phyloP scores from a whole-genome alignment of 2,113 vertebrate genomes.

The Dendrocopos noguchii region DNA sequence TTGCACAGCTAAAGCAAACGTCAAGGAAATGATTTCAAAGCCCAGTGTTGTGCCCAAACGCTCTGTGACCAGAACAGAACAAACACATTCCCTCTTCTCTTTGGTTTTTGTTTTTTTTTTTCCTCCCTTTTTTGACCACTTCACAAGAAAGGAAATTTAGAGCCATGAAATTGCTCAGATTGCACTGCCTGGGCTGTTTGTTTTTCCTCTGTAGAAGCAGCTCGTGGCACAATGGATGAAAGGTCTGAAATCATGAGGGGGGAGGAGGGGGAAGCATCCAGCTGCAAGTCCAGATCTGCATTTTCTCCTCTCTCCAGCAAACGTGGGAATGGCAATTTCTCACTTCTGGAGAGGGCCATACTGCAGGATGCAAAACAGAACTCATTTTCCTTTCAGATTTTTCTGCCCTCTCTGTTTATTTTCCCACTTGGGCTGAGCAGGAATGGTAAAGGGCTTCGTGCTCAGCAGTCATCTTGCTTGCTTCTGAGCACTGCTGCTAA shows the following conservation, averaged over 20 bases:
- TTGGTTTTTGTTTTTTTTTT: no score
- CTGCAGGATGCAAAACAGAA: neutral
- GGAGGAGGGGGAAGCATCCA: neutral
- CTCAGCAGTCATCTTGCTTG: neutral
- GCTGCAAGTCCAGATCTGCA: neutral
- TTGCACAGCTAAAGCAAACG: neutral
- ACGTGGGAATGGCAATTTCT: neutral
- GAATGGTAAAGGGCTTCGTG: neutral
- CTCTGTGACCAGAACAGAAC: neutral
- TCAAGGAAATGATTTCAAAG: neutral
- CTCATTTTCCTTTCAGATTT: neutral
- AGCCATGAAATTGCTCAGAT: constrained; percentile 8
- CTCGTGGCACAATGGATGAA: constrained; percentile 4
- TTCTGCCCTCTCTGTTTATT: neutral
- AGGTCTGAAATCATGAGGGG: neutral
- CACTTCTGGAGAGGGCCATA: neutral
- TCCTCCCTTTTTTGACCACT: neutral
- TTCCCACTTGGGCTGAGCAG: neutral
- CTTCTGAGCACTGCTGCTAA: neutral
- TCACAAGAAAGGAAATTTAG: constrained; percentile 22
- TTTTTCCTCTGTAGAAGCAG: neutral
- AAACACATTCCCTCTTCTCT: neutral
- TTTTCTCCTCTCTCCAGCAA: constrained; percentile 4
- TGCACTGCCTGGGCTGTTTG: neutral
- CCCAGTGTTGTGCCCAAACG: neutral